phyloP scores from a whole-genome alignment of 2,113 vertebrate species.

The Nesogale talazaci region DNA sequence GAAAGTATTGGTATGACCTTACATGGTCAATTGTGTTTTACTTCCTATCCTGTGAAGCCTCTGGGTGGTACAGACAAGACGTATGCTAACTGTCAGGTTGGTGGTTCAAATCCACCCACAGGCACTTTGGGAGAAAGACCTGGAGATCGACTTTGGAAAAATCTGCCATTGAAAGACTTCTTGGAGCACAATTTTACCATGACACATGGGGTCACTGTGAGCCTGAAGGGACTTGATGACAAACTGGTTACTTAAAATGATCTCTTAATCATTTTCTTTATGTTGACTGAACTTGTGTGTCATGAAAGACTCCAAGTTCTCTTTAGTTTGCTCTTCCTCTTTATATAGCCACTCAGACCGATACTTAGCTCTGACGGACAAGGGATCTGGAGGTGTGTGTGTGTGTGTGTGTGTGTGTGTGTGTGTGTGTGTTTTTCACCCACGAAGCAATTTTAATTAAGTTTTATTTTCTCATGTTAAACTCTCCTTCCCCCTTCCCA shows the following conservation, averaged over 20 bases:
- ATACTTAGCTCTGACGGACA: too few species aligned
- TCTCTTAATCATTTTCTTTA: too few species aligned
- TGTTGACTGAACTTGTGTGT: too few species aligned
- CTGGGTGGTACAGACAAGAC: background rate
- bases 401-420: too few species aligned
- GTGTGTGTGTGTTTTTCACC: too few species aligned
- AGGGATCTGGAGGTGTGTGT: too few species aligned
- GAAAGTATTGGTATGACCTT: background rate
- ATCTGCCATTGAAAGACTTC: background rate
- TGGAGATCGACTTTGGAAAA: background rate
- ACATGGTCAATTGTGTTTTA: background rate
- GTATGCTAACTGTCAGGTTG: background rate
- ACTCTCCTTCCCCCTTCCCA: too few species aligned
- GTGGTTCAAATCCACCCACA: background rate
- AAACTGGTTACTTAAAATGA: background rate
- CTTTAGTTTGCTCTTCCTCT: too few species aligned
- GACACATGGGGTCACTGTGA: background rate
- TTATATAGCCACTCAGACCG: too few species aligned
- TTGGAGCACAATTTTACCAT: background rate
- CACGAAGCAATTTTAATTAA: too few species aligned
- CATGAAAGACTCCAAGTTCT: too few species aligned
- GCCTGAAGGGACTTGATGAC: background rate
- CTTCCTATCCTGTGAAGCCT: background rate
- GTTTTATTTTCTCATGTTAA: too few species aligned
- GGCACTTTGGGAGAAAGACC: background rate